Conservation (phyloP, 2,888 invertebrate species). For the Drosophila prolongata region DNA sequence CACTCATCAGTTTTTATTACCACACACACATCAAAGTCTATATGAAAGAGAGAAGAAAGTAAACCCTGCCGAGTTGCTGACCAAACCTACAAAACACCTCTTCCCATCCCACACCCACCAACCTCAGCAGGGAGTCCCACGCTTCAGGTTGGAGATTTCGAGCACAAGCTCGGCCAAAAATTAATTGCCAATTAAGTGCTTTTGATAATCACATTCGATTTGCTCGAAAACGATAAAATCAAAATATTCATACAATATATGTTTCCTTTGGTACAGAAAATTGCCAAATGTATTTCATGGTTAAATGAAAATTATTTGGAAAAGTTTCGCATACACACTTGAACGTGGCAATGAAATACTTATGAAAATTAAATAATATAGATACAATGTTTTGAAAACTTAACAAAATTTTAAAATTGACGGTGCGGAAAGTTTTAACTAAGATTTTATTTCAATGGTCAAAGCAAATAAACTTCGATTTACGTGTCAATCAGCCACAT, state of each 20-base stretch:
- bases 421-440: too few species aligned
- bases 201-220: slow-evolving; percentile 62
- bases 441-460: too few species aligned
- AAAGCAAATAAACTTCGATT: too few species aligned
- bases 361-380: too few species aligned
- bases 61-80: slow-evolving; percentile 19
- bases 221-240: slow-evolving; percentile 31
- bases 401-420: too few species aligned
- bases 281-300: slow-evolving; percentile 16
- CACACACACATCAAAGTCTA: slow-evolving; percentile 52
- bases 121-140: slow-evolving; percentile 49
- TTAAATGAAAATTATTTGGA: slow-evolving; percentile 11
- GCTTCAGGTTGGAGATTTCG: slow-evolving; percentile 46
- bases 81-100: slow-evolving; percentile 1
- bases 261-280: slow-evolving; percentile 14
- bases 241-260: slow-evolving; percentile 3
- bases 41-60: slow-evolving; percentile 40
- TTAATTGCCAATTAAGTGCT: slow-evolving; percentile 71
- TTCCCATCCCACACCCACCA: slow-evolving; percentile 4
- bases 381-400: neutral
- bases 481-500: too few species aligned
- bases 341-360: too few species aligned
- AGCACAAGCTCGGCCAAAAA: slow-evolving; percentile 51
- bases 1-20: slow-evolving; percentile 75
- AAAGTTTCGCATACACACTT: neutral